A percentile compares a stretch with the other conserved stretches of the same genome.
phyloP scores from a whole-genome alignment of 1,140 invertebrate species.

The Leptopilina clavipes region DNA sequence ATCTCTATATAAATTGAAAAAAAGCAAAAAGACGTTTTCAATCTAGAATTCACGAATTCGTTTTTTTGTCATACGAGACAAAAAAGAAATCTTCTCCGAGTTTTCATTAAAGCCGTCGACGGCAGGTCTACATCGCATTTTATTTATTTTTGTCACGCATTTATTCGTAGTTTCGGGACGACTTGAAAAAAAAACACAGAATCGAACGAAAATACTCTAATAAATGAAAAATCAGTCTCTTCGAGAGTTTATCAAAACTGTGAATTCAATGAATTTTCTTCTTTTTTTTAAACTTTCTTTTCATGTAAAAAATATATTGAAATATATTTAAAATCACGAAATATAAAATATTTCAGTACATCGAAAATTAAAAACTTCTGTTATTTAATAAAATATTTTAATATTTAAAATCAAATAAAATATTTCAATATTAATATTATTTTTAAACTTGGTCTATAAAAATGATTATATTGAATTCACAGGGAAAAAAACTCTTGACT shows the following conservation, averaged over 20 bases:
- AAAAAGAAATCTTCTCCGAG: conserved; percentile 18
- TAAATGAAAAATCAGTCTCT: background rate
- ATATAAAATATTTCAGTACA: too few relatives aligned
- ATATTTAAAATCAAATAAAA: background rate
- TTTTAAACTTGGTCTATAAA: background rate
- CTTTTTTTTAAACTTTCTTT: too few relatives aligned
- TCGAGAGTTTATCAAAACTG: background rate
- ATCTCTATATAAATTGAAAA: background rate
- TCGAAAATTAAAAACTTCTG: too few relatives aligned
- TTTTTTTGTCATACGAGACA: background rate
- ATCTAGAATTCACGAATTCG: conserved; percentile 5
- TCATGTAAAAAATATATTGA: too few relatives aligned
- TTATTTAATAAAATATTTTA: too few relatives aligned
- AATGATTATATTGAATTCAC: conserved; percentile 25
- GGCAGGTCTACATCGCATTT: conserved; percentile 57
- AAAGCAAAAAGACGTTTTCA: background rate
- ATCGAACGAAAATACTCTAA: conserved; percentile 14
- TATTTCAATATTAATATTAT: background rate
- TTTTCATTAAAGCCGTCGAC: conserved; percentile 52
- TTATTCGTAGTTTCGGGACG: conserved; percentile 22
- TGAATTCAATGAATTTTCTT: conserved; percentile 1
- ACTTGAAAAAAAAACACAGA: background rate
- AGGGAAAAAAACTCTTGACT: background rate
- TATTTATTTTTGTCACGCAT: background rate
- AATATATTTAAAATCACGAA: too few relatives aligned